Base-by-base conservation (phyloP, 2,888 invertebrate genomes). In the Cryptus viduatorius region DNA sequence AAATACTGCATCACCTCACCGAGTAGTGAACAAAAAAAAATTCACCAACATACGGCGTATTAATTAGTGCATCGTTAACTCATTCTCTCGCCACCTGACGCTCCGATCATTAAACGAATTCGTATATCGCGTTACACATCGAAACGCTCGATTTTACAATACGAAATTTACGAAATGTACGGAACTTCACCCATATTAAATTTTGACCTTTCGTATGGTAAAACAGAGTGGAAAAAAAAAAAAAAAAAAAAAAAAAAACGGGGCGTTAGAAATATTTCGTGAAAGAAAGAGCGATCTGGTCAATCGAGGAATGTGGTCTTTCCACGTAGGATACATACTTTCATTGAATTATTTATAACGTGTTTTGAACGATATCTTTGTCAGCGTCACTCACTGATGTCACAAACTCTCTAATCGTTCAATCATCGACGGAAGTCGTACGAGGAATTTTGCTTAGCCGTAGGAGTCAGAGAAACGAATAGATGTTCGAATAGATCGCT, bases 341-440 rank as follows among this genome's bases (percentile, higher is more conserved):
- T 37, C 37, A 37, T 37, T 75, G 83, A 83, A 83, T 83, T 53
- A 83, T 83, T 83, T 75, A 83, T 73, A 69, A 53, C 79, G 61
- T 68, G 50, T 73, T 61, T 48, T 50, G 31, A 7, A 37, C 64
- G 19, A 59, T 78, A 65, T 73, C 72, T 44, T 14, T n/a, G 50
- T 37, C 50, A 77, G 65, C 79, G 76, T 83, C 83, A 77, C 76
- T 73, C 80, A 80, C 71, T 61, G 79, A 80, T 84, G 83, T 80
- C 80, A 77, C 83, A 77, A 42, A 46, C 75, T 76, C 80, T 72
- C 68, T 31, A 72, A 84, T 84, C 84, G 83, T 53, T 84, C 77
- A 37, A 80, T 77, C 83, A 80, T 83, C 65, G 68, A 79, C 61
- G 24, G 50, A 76, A 80, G 44, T 24, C 44, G 61, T 16, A 24